phyloP scores from a whole-genome alignment of 2,888 invertebrate species.

The Hypselothyrea guttata region DNA sequence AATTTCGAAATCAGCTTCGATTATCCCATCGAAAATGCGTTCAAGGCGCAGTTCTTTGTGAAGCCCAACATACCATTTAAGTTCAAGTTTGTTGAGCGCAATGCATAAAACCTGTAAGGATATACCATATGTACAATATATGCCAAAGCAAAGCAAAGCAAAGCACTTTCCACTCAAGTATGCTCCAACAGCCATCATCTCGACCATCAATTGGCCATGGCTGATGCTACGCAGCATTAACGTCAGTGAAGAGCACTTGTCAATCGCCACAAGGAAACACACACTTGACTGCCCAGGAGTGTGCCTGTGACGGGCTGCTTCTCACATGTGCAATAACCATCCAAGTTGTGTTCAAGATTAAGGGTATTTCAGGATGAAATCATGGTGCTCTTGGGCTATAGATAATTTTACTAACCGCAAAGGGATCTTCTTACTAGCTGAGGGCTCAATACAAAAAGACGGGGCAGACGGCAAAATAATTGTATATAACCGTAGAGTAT shows the following conservation, averaged over 20 bases:
- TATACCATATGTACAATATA: background rate
- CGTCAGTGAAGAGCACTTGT: slow-evolving; percentile 48
- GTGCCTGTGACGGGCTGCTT: slow-evolving; percentile 28
- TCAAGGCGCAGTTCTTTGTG: slow-evolving; percentile 75
- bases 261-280: slow-evolving; percentile 33
- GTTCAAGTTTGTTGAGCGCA: slow-evolving; percentile 79
- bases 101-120: slow-evolving; percentile 10
- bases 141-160: slow-evolving; percentile 15
- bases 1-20: slow-evolving; percentile 82
- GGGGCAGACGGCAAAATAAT: no score
- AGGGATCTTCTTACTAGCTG: no score
- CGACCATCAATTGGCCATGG: slow-evolving; percentile 48
- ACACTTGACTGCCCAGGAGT: slow-evolving; percentile 18
- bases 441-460: no score
- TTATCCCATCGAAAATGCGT: slow-evolving; percentile 79
- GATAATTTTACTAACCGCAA: no score
- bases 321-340: slow-evolving; percentile 18
- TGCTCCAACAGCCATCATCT: slow-evolving; percentile 43
- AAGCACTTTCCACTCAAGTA: slow-evolving; percentile 39
- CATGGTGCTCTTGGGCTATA: background rate
- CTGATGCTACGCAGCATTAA: slow-evolving; percentile 24
- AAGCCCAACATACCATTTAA: slow-evolving; percentile 80
- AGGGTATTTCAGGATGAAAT: background rate
- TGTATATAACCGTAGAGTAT: no score
- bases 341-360: slow-evolving; percentile 6